A percentile compares a stretch with the other conserved stretches of the same genome.
Evolutionary conservation across 2,888 invertebrate species (phyloP).

Genomic region (Sceliomorpha sp.): DNA sequence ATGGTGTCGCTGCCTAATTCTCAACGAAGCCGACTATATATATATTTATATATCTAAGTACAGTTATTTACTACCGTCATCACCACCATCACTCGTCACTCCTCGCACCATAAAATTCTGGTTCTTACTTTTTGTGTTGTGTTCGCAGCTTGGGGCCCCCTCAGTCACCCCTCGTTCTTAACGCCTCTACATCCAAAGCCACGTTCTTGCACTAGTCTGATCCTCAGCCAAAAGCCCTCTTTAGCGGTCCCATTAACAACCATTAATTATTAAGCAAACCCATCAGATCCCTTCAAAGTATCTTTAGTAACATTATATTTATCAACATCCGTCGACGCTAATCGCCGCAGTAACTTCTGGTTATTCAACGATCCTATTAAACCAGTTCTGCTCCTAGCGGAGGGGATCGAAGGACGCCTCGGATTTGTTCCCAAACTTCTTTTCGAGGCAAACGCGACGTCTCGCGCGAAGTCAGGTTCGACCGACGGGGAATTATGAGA

Average conservation of each 20-base stretch:
- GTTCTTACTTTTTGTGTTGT: neutral
- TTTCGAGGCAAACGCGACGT: too few species aligned
- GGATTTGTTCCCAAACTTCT: slow-evolving; percentile 41
- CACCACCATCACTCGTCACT: neutral
- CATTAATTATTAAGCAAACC: too few species aligned
- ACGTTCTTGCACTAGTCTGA: slow-evolving; percentile 1
- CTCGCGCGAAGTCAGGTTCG: too few species aligned
- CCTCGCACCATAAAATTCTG: slow-evolving; percentile 19
- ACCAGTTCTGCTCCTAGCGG: slow-evolving; percentile 17
- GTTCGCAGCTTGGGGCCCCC: slow-evolving; percentile 6
- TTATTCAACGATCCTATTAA: slow-evolving; percentile 16
- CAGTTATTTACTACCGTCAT: slow-evolving; percentile 14
- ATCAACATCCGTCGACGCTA: slow-evolving; percentile 30
- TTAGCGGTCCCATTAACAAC: neutral
- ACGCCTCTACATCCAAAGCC: slow-evolving; percentile 15
- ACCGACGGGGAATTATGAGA: too few species aligned
- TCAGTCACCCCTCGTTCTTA: slow-evolving; percentile 6
- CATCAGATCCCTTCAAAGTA: slow-evolving; percentile 1
- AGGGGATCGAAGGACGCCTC: slow-evolving; percentile 10
- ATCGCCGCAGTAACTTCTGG: slow-evolving; percentile 13
- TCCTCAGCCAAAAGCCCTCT: neutral
- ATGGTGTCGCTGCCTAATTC: neutral
- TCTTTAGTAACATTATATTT: slow-evolving; percentile 13
- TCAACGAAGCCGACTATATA: neutral
- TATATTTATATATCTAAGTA: slow-evolving; percentile 20